Percentiles rank a stretch among this genome's conserved stretches.
phyloP scores from a whole-genome alignment of 2,797 vertebrate species.

The Phyllotis vaccarum region DNA sequence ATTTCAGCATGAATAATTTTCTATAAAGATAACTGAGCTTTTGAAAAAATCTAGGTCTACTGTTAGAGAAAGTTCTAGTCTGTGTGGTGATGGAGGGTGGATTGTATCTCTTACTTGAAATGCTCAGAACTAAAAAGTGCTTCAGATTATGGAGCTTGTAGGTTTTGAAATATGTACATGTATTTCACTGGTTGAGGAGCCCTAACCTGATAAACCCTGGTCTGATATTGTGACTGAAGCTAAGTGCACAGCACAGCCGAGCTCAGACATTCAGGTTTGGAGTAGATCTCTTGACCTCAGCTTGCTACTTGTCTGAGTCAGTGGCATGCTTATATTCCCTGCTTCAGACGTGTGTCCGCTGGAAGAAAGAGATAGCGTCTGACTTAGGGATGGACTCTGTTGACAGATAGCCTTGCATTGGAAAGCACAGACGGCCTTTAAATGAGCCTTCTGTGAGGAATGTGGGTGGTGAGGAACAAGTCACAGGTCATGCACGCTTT shows the following conservation, averaged over 20 bases:
- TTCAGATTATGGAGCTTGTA: background rate
- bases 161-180: background rate
- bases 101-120: background rate
- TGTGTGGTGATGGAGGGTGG: background rate
- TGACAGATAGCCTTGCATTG: background rate
- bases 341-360: slow-evolving; percentile 17
- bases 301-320: background rate
- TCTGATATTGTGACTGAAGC: background rate
- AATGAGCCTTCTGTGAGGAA: slow-evolving; percentile 13
- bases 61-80: background rate
- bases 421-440: background rate
- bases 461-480: background rate
- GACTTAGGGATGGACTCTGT: background rate
- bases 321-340: slow-evolving; percentile 2
- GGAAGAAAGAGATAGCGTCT: background rate
- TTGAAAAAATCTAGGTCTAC: background rate
- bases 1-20: background rate
- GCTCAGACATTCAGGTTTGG: background rate
- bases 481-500: slow-evolving; percentile 65
- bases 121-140: no score
- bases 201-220: background rate
- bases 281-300: background rate
- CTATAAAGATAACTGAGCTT: background rate
- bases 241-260: background rate
- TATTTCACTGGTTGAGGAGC: background rate